Percentiles rank a stretch among this genome's conserved stretches.
phyloP scores from a whole-genome alignment of 2,797 vertebrate species.

The Chelidonichthys spinosus region DNA sequence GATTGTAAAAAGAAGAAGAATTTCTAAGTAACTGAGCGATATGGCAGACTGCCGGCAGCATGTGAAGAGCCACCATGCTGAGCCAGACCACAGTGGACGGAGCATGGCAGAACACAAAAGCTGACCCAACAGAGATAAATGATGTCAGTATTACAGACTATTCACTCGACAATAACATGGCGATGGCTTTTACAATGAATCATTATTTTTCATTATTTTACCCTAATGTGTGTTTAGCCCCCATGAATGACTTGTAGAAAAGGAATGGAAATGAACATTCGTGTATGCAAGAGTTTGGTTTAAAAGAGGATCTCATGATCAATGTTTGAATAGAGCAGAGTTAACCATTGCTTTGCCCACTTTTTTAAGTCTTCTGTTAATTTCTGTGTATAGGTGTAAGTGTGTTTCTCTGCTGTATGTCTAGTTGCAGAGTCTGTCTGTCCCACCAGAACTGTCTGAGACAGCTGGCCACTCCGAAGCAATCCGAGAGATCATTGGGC shows the following conservation, averaged over 20 bases:
- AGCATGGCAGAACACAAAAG: slow-evolving; percentile 23
- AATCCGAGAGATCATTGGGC: slow-evolving; percentile 64
- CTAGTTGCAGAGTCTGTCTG: slow-evolving; percentile 10
- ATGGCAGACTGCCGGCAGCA: slow-evolving; percentile 6
- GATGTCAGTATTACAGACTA: background rate
- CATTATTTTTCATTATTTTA: slow-evolving; percentile 1
- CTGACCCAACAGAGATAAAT: slow-evolving; percentile 10
- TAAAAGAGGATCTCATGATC: background rate
- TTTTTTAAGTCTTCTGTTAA: background rate
- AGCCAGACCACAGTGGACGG: background rate
- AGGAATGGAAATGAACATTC: background rate
- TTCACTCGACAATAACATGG: background rate
- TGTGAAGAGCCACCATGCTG: slow-evolving; percentile 53
- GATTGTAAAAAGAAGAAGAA: background rate
- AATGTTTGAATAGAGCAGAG: background rate
- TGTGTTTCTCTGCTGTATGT: slow-evolving; percentile 22
- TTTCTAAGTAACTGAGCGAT: background rate
- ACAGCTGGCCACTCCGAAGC: slow-evolving; percentile 66
- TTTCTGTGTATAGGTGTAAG: background rate
- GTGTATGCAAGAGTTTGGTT: background rate
- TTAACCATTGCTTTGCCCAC: background rate
- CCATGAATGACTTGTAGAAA: background rate
- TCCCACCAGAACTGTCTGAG: slow-evolving; percentile 41
- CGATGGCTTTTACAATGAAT: background rate
- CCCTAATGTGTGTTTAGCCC: background rate